Evolutionary conservation across 2,888 invertebrate genomes (phyloP), one percentile per base, ranked within the genome.

Genomic region (Coremacera marginata): DNA sequence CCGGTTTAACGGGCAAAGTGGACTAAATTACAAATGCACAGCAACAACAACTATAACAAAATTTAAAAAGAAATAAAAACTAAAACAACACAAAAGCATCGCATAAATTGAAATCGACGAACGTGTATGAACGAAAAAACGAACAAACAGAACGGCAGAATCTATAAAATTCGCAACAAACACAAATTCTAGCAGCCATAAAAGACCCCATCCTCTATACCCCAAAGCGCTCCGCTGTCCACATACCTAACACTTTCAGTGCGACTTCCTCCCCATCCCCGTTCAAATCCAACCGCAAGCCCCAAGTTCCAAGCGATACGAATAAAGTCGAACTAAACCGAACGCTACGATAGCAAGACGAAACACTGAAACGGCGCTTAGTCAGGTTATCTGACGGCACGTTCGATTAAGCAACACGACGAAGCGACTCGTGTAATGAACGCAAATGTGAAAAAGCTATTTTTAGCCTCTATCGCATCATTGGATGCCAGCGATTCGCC

Each of bases 391-490:
- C 70, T 37, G 63, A 27, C 22, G 62, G 44, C 70, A 44, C 31
- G 57, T 44, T 60, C 37, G 63, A 5, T 31, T 34, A 9, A n/a
- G 31, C 37, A n/a, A 37, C 63, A 44, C 63, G 75, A 19, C 75
- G 73, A 70, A 77, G 37, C 70, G 62, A 57, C 67, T 62, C 37
- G 62, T 51, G 25, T 44, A 63, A 31, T 44, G 37, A 72, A 60
- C 60, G 57, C 77, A 74, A 78, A 80, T 78, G 77, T 73, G 72
- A 78, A 76, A 77, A 79, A 57, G 79, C 81, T 83, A 83, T 83
- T 83, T 83, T 80, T 83, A 83, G 81, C 76, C 5, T 71, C 72
- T 74, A 79, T 82, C 82, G 63, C 82, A 68, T 79, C 82, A 83
- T 82, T 73, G 51, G 14, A 25, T n/a, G 22, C 8, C 31, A 27